These are phyloP conservation scores for Hydrocynus forskahlii DNA, from an alignment of 2,797 vertebrate species.

Conservation along the genomic window DNA sequence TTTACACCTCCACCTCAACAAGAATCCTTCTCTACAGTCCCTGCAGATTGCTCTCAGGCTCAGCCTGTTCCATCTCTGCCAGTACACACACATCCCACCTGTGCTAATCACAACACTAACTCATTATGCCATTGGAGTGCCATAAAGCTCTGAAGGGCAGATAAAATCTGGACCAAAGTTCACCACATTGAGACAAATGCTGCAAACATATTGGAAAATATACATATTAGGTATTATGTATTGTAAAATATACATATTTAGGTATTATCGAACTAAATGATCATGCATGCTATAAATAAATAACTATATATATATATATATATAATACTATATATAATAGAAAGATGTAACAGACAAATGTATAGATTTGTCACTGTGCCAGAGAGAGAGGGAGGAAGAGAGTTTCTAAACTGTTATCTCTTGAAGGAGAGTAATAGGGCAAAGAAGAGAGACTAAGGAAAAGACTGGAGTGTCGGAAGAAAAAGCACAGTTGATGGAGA, in stretches of 20 bases:
- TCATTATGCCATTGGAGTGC: constrained; percentile 32
- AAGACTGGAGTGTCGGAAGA: background rate
- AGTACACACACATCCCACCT: constrained; percentile 46
- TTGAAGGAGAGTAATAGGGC: background rate
- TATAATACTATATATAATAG: too few relatives aligned
- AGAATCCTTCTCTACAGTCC: constrained; percentile 32
- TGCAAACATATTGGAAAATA: too few relatives aligned
- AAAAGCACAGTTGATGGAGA: constrained; percentile 3
- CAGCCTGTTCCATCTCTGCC: constrained; percentile 16
- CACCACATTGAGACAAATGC: constrained; percentile 18
- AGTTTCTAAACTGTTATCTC: constrained; percentile 17
- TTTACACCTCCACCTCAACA: constrained; percentile 51
- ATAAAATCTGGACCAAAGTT: constrained; percentile 40
- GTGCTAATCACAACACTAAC: constrained; percentile 39
- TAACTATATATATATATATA: too few relatives aligned
- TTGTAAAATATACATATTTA: too few relatives aligned
- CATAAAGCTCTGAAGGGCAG: constrained; percentile 22
- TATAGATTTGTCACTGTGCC: constrained; percentile 14
- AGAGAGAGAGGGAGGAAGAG: background rate
- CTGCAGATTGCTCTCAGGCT: constrained; percentile 26
- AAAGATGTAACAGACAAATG: constrained; percentile 22
- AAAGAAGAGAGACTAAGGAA: background rate
- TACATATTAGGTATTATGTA: too few relatives aligned
- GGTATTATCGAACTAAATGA: too few relatives aligned
- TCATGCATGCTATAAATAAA: too few relatives aligned